Conservation (phyloP, 2,888 invertebrate species). For the Stenchaetothrips biformis region DNA sequence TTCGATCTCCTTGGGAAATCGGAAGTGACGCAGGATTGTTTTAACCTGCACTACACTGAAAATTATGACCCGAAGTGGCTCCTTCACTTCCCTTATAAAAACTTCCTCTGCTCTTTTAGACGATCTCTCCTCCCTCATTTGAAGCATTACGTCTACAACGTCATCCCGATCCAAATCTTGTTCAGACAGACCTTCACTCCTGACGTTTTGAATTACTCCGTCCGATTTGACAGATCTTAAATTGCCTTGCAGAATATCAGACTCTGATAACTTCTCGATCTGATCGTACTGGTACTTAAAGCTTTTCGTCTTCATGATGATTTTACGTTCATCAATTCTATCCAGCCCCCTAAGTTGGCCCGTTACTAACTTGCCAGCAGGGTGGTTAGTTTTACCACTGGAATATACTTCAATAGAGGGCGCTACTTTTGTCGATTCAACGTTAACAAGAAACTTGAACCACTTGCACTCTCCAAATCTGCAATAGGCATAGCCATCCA, state of each 20-base stretch:
- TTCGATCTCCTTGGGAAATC: background rate
- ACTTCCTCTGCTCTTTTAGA: background rate
- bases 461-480: no score
- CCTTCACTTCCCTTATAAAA: background rate
- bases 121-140: background rate
- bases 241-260: background rate
- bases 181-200: background rate
- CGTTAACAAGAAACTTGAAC: no score
- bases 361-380: background rate
- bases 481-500: no score
- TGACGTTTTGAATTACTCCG: background rate
- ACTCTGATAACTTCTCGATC: background rate
- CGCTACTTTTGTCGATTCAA: no score
- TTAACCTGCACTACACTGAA: background rate
- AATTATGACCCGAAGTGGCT: background rate
- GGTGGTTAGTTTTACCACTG: background rate
- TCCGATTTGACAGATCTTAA: background rate
- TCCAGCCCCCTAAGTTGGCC: background rate
- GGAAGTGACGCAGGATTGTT: background rate
- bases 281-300: background rate
- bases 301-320: background rate
- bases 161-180: background rate
- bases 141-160: background rate
- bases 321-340: background rate
- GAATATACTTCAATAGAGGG: background rate